A percentile compares a stretch with the other conserved stretches of the same genome.
phyloP scores from a whole-genome alignment of 2,888 invertebrate species.

The Rhodophaea formosa region DNA sequence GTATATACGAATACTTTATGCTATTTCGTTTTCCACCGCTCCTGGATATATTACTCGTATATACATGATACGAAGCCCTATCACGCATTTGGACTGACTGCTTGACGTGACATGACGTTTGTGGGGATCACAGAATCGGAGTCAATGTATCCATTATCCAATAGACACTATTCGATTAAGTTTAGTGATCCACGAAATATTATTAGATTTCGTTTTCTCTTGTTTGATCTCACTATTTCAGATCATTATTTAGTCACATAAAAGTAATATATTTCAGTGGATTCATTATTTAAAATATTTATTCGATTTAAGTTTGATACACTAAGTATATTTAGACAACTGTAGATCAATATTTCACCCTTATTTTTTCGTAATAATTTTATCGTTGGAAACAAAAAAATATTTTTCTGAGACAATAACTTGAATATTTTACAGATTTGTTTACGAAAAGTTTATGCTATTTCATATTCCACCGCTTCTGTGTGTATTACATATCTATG shows the following conservation, averaged over 20 bases:
- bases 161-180: slow-evolving; percentile 49
- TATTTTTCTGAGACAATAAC: no score
- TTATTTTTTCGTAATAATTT: no score
- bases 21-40: not conserved
- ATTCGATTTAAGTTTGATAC: no score
- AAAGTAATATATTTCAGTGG: no score
- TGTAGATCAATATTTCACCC: no score
- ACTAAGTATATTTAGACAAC: no score
- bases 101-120: slow-evolving; percentile 58
- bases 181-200: slow-evolving; percentile 33
- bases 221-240: no score
- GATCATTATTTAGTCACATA: no score
- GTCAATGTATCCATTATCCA: slow-evolving; percentile 56
- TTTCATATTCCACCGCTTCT: not conserved
- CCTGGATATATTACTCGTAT: slow-evolving; percentile 3
- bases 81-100: slow-evolving; percentile 42
- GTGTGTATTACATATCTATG: not conserved
- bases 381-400: no score
- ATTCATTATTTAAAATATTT: no score
- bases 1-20: no score
- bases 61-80: slow-evolving; percentile 22
- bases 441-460: not conserved
- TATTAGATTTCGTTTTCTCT: slow-evolving; percentile 28
- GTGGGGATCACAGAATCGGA: slow-evolving; percentile 44
- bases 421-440: no score